A percentile compares a stretch with the other conserved stretches of the same genome.
These are phyloP conservation scores for Chrysomela aeneicollis DNA, from an alignment of 2,888 invertebrate genomes.

Conservation along the genomic window DNA sequence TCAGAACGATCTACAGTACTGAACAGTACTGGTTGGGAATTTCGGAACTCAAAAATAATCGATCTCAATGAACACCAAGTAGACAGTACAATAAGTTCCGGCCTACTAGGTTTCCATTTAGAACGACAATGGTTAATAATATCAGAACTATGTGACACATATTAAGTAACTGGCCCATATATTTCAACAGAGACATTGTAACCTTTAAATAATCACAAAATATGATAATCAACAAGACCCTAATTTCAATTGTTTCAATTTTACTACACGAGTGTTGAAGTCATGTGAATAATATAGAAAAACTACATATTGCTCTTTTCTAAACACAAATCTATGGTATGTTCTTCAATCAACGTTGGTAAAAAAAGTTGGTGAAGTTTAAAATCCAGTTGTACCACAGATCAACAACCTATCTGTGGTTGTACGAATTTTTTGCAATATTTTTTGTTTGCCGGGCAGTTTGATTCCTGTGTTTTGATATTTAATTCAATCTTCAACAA, in stretches of 20 bases:
- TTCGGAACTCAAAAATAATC: too few relatives aligned
- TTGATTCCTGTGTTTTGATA: background rate
- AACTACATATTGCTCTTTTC: constrained; percentile 48
- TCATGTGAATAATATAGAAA: constrained; percentile 32
- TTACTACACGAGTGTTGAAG: background rate
- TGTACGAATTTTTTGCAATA: background rate
- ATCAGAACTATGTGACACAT: background rate
- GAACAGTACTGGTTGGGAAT: too few relatives aligned
- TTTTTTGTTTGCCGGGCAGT: background rate
- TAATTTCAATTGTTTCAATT: background rate
- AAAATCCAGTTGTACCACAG: too few relatives aligned
- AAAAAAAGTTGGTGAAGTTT: constrained; percentile 21
- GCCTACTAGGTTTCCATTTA: too few relatives aligned
- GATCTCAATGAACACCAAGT: too few relatives aligned
- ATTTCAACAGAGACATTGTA: background rate
- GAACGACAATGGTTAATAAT: too few relatives aligned
- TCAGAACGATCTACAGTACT: too few relatives aligned
- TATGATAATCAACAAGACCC: background rate
- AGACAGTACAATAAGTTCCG: too few relatives aligned
- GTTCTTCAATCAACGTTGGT: constrained; percentile 40
- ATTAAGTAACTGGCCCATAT: background rate
- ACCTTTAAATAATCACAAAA: background rate
- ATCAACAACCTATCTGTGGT: too few relatives aligned
- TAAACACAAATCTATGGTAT: constrained; percentile 49
- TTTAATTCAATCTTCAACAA: background rate